These are phyloP conservation scores for Isaurus tuberculatus DNA, from an alignment of 92 coral and sea anemone genomes.

Conservation along the genomic window DNA sequence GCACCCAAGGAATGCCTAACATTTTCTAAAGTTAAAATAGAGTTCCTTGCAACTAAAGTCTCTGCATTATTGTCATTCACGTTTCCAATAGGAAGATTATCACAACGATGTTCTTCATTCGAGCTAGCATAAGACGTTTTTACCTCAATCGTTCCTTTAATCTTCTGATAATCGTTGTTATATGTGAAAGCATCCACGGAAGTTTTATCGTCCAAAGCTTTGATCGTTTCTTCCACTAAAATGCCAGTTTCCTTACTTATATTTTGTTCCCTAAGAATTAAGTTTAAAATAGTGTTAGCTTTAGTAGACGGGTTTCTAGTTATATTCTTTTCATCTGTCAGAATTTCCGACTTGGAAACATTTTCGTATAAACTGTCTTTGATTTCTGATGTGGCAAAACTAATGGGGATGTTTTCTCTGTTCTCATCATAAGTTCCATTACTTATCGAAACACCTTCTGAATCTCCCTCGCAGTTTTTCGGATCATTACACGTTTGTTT, in stretches of 20 bases:
- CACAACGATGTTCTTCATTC: background rate
- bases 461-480: background rate
- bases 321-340: no score
- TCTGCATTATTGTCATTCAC: background rate
- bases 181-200: background rate
- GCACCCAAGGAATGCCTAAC: constrained; percentile 43
- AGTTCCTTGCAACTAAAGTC: background rate
- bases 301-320: no score
- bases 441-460: background rate
- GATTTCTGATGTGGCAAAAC: background rate
- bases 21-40: constrained; percentile 48
- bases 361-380: background rate
- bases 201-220: background rate
- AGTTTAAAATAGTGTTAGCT: background rate
- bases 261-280: background rate
- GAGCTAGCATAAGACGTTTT: background rate
- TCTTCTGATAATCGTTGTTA: background rate
- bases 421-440: background rate
- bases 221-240: background rate
- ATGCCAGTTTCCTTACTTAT: background rate
- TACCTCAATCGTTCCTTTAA: background rate
- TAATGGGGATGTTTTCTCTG: background rate
- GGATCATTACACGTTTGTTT: background rate
- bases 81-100: background rate
- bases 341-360: background rate